Conservation (phyloP, 2,113 vertebrate species). For the Nerophis lumbriciformis region DNA sequence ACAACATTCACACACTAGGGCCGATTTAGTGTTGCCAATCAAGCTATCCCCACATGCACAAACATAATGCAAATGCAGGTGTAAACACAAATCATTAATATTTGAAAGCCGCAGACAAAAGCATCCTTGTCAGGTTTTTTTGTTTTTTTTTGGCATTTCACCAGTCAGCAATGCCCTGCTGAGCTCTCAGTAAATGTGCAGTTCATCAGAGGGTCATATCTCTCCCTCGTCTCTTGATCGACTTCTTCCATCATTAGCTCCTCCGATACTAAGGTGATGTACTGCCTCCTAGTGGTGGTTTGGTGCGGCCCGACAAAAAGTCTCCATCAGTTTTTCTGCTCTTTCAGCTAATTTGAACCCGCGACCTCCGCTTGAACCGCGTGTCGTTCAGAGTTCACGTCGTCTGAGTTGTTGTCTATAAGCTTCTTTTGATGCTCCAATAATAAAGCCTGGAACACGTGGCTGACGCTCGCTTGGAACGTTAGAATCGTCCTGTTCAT, state of each 20-base stretch:
- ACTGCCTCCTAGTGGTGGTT: slow-evolving; percentile 56
- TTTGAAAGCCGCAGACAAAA: slow-evolving; percentile 29
- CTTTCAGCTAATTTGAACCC: slow-evolving; percentile 48
- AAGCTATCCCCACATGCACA: background rate
- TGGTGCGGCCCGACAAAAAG: background rate
- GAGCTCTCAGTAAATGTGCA: slow-evolving; percentile 63
- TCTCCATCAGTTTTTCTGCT: slow-evolving; percentile 13
- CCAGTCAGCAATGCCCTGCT: slow-evolving; percentile 54
- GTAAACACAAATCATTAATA: slow-evolving; percentile 26
- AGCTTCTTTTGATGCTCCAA: slow-evolving; percentile 51
- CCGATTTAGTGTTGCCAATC: no score
- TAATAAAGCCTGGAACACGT: slow-evolving; percentile 37
- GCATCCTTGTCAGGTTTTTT: slow-evolving; percentile 41
- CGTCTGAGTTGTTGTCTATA: slow-evolving; percentile 50
- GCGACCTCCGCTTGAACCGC: slow-evolving; percentile 51
- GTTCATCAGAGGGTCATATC: slow-evolving; percentile 74
- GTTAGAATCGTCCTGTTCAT: slow-evolving; percentile 1
- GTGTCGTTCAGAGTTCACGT: slow-evolving; percentile 58
- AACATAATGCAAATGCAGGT: slow-evolving; percentile 6
- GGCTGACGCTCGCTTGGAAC: slow-evolving; percentile 26
- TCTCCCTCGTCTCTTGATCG: slow-evolving; percentile 43
- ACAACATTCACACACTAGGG: no score
- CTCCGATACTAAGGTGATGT: slow-evolving; percentile 19
- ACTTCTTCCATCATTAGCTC: slow-evolving; percentile 56
- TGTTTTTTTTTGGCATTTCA: slow-evolving; percentile 61